Conservation (phyloP, 2,797 vertebrate genomes). For the Gastrophryne carolinensis region DNA sequence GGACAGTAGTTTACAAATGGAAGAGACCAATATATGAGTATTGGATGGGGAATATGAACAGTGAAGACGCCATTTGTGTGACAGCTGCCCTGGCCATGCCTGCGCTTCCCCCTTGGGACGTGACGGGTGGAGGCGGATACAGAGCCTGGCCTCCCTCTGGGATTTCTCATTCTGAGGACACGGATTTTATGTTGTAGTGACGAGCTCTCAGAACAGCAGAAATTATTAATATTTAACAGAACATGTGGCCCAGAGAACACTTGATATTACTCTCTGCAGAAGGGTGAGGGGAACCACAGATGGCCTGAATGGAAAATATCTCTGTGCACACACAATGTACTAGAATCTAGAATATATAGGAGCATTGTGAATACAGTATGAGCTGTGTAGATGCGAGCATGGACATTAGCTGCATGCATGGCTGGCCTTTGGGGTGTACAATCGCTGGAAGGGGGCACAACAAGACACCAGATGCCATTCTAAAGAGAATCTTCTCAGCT, state of each 20-base stretch:
- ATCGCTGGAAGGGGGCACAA: too few species aligned
- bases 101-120: conserved; percentile 2
- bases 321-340: neutral
- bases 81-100: conserved; percentile 10
- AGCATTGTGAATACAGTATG: too few species aligned
- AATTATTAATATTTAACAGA: conserved; percentile 45
- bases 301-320: neutral
- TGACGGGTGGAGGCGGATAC: conserved; percentile 23
- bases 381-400: too few species aligned
- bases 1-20: too few species aligned
- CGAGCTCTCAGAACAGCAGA: conserved; percentile 45
- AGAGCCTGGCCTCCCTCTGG: conserved; percentile 3
- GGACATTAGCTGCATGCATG: too few species aligned
- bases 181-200: conserved; percentile 43
- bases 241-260: conserved; percentile 18
- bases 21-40: too few species aligned
- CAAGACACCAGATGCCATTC: too few species aligned
- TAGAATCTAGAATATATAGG: too few species aligned
- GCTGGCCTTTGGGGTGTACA: too few species aligned
- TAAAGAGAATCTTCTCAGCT: too few species aligned
- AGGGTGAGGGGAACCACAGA: neutral
- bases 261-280: conserved; percentile 26
- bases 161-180: conserved; percentile 48
- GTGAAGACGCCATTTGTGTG: conserved; percentile 3
- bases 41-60: too few species aligned